phyloP scores from a whole-genome alignment of 1,140 invertebrate species.

The Elymnias hypermnestra region DNA sequence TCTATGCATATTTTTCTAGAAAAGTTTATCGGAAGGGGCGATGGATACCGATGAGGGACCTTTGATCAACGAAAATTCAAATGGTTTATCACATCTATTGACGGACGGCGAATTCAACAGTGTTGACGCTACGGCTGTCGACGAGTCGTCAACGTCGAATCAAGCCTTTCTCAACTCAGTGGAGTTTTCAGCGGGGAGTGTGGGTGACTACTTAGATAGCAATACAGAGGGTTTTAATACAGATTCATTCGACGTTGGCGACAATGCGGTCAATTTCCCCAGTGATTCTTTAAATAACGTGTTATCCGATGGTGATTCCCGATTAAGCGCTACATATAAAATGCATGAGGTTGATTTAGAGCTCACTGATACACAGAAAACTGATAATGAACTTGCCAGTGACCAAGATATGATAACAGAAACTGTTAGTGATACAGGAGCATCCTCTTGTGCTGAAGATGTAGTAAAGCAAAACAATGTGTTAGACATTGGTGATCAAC shows the following conservation, averaged over 20 bases:
- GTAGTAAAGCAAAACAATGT: conserved; percentile 6
- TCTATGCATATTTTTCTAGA: conserved; percentile 36
- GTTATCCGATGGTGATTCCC: conserved; percentile 56
- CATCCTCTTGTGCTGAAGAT: conserved; percentile 7
- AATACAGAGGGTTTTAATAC: conserved; percentile 55
- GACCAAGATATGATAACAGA: conserved; percentile 11
- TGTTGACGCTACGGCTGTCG: conserved; percentile 54
- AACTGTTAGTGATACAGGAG: conserved; percentile 4
- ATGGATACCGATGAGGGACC: conserved; percentile 67
- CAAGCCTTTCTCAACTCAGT: conserved; percentile 65
- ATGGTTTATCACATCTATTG: conserved; percentile 59
- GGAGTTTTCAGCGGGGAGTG: conserved; percentile 56
- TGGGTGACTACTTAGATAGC: conserved; percentile 60
- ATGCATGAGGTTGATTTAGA: conserved; percentile 45
- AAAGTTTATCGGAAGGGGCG: conserved; percentile 47
- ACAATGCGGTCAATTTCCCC: conserved; percentile 59
- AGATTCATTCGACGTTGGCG: conserved; percentile 63
- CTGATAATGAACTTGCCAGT: conserved; percentile 9
- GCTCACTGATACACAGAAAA: conserved; percentile 30
- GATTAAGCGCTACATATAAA: conserved; percentile 47
- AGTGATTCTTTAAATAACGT: conserved; percentile 56
- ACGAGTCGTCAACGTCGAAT: conserved; percentile 63
- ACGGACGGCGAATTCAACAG: conserved; percentile 64
- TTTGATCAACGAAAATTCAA: conserved; percentile 65
- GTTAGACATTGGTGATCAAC: conserved; percentile 4